These are phyloP conservation scores for Conus betulinus DNA, from an alignment of 1,140 invertebrate species.

Conservation along the genomic window DNA sequence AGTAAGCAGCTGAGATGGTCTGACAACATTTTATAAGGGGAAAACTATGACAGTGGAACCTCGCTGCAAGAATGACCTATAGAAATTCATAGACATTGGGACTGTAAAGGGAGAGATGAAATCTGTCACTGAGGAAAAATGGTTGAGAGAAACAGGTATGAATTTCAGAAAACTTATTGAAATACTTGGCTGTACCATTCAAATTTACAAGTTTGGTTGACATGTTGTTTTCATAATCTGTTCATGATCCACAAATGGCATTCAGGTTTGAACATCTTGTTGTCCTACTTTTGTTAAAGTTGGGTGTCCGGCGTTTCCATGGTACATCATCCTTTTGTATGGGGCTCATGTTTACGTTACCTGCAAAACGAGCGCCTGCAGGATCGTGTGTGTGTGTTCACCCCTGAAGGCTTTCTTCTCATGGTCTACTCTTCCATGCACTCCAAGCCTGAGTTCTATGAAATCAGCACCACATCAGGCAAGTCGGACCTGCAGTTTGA, in stretches of 20 bases:
- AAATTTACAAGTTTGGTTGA: not conserved
- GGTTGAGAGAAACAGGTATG: no score
- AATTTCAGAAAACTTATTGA: no score
- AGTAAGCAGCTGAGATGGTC: no score
- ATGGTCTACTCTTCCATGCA: constrained; percentile 70
- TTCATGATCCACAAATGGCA: not conserved
- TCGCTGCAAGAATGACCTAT: no score
- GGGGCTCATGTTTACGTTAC: constrained; percentile 70
- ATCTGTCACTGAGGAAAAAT: no score
- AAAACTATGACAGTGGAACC: no score
- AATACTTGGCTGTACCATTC: no score
- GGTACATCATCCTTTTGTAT: constrained; percentile 71
- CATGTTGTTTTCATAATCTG: no score
- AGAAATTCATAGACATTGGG: no score
- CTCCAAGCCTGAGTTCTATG: constrained; percentile 72
- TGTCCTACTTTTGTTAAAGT: constrained; percentile 53
- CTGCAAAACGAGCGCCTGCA: constrained; percentile 64
- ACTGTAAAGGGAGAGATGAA: no score
- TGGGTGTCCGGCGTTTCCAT: constrained; percentile 71
- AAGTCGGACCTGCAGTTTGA: constrained; percentile 61
- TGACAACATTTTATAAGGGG: no score
- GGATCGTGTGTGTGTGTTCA: constrained; percentile 70
- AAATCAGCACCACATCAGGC: constrained; percentile 54
- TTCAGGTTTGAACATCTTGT: not conserved
- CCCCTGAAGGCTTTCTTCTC: constrained; percentile 70